Conservation (phyloP, 2,888 invertebrate species). For the Hemistola chrysoprasaria region DNA sequence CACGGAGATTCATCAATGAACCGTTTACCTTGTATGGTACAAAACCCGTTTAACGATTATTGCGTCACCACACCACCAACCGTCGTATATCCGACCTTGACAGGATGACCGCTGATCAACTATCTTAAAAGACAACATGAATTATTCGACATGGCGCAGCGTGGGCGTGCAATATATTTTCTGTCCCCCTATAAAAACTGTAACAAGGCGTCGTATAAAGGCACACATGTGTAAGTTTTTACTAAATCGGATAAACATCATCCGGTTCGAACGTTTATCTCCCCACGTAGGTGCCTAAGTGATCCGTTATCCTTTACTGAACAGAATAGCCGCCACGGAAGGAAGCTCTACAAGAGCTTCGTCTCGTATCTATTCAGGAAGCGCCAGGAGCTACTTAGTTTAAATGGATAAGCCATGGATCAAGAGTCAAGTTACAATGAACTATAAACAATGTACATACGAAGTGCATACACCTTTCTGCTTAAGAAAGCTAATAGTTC, state of each 20-base stretch:
- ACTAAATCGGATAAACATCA: conserved; percentile 26
- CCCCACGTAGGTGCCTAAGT: conserved; percentile 53
- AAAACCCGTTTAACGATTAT: conserved; percentile 62
- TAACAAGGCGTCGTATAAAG: conserved; percentile 27
- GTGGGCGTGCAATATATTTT: conserved; percentile 31
- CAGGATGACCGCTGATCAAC: conserved; percentile 40
- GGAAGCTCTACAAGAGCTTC: conserved; percentile 71
- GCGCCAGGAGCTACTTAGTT: conserved; percentile 52
- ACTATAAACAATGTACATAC: conserved; percentile 41
- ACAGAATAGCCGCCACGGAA: conserved; percentile 55
- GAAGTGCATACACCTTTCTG: conserved; percentile 21
- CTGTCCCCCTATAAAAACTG: conserved; percentile 27
- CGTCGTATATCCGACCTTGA: conserved; percentile 58
- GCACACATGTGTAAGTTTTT: conserved; percentile 16
- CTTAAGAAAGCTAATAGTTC: conserved; percentile 24
- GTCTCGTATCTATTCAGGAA: conserved; percentile 71
- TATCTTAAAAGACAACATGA: conserved; percentile 28
- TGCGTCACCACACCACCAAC: conserved; percentile 59
- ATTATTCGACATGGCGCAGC: conserved; percentile 25
- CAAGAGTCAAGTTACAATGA: conserved; percentile 54
- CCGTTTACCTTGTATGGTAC: conserved; percentile 42
- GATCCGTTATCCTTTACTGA: conserved; percentile 56
- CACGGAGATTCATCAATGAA: conserved; percentile 59
- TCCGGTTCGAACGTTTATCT: conserved; percentile 28
- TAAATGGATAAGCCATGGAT: conserved; percentile 61